A percentile compares a stretch with the other conserved stretches of the same genome.
These are phyloP conservation scores for Lathronympha strigana DNA, from an alignment of 2,888 invertebrate species.

Conservation along the genomic window DNA sequence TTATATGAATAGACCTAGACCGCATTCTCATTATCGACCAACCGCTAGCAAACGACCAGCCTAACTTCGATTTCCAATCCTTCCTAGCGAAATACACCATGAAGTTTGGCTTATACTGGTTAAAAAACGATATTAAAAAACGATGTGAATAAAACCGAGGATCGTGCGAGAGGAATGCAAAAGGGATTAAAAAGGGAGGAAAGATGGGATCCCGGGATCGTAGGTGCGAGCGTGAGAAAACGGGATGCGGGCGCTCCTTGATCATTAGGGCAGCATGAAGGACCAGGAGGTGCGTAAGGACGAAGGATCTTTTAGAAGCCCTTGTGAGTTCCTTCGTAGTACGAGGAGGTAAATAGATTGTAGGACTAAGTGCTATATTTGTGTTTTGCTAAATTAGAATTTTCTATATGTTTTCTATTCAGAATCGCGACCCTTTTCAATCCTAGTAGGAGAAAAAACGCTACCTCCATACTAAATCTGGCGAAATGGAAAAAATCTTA, in stretches of 20 bases:
- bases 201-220: conserved; percentile 38
- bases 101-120: neutral
- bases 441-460: no score
- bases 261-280: conserved; percentile 36
- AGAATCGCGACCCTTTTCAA: no score
- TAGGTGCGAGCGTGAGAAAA: conserved; percentile 44
- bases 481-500: no score
- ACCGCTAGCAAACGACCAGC: neutral
- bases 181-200: conserved; percentile 38
- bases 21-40: neutral
- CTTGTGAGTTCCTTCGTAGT: neutral
- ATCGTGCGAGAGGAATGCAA: conserved; percentile 20
- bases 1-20: neutral
- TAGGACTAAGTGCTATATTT: no score
- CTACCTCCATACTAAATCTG: no score
- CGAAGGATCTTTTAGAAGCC: conserved; percentile 24
- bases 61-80: neutral
- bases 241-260: conserved; percentile 41
- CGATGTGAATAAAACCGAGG: neutral
- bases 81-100: neutral
- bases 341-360: no score
- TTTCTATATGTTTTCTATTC: no score
- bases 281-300: conserved; percentile 29
- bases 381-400: no score
- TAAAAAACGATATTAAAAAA: neutral